Conservation (phyloP, 2,888 invertebrate species). For the Amiota mariae region DNA sequence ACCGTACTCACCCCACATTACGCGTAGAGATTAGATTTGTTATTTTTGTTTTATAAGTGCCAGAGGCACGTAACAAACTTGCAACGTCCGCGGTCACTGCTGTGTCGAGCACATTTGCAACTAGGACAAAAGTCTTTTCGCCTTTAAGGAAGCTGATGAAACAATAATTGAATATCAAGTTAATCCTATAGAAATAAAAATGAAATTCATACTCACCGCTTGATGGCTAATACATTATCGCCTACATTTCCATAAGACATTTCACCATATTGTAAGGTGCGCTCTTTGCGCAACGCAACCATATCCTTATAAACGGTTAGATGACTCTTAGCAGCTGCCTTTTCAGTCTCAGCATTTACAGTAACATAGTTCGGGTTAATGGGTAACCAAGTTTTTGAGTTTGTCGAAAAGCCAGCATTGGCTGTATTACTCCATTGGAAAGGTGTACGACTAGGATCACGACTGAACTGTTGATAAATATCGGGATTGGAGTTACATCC, state of each 20-base stretch:
- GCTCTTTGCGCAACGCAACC: conserved; percentile 69
- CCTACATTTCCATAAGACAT: conserved; percentile 59
- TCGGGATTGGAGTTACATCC: conserved; percentile 75
- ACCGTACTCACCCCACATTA: conserved; percentile 59
- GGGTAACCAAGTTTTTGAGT: conserved; percentile 69
- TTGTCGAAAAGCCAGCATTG: conserved; percentile 71
- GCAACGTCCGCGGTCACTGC: conserved; percentile 68
- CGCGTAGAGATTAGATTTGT: conserved; percentile 59
- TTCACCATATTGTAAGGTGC: conserved; percentile 62
- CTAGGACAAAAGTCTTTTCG: conserved; percentile 71
- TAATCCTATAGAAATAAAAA: neutral
- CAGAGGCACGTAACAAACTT: conserved; percentile 45
- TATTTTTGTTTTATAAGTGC: conserved; percentile 57
- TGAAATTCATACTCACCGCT: conserved; percentile 49
- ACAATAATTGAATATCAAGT: neutral
- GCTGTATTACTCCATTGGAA: conserved; percentile 77
- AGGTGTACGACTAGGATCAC: conserved; percentile 79
- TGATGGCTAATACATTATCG: conserved; percentile 65
- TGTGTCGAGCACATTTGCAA: conserved; percentile 74
- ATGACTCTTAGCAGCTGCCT: conserved; percentile 74
- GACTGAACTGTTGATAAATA: conserved; percentile 76
- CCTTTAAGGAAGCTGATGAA: conserved; percentile 53
- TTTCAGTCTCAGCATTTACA: conserved; percentile 77
- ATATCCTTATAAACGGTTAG: conserved; percentile 78
- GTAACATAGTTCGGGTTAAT: conserved; percentile 77